A percentile compares a stretch with the other conserved stretches of the same genome.
These are phyloP conservation scores for Dolichoris vasculosae DNA, from an alignment of 1,140 invertebrate species.

Conservation along the genomic window DNA sequence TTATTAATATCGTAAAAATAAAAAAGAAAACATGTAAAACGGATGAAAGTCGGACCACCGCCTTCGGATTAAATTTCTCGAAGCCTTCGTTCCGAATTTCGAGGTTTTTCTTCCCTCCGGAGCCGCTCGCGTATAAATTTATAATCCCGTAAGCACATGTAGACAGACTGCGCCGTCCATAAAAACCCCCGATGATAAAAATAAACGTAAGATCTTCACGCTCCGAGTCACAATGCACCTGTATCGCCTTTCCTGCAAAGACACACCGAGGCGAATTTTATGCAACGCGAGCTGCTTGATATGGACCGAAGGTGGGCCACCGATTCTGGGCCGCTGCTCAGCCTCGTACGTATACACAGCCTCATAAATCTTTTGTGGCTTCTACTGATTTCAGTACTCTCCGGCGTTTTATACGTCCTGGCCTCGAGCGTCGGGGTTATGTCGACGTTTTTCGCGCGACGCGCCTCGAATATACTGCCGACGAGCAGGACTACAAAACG, in stretches of 20 bases:
- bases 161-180: background rate
- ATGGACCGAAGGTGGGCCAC: too few relatives aligned
- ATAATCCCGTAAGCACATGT: background rate
- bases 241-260: constrained; percentile 1
- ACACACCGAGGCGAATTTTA: constrained; percentile 1
- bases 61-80: too few relatives aligned
- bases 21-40: too few relatives aligned
- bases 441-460: background rate
- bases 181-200: constrained; percentile 13
- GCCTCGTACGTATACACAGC: too few relatives aligned
- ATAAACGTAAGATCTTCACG: constrained; percentile 17
- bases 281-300: background rate
- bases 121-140: background rate
- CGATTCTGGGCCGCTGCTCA: too few relatives aligned
- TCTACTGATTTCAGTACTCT: constrained; percentile 40
- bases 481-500: background rate
- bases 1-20: too few relatives aligned
- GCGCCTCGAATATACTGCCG: background rate
- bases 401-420: background rate
- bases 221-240: background rate
- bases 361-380: constrained; percentile 47
- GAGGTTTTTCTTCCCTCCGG: too few relatives aligned
- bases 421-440: too few relatives aligned
- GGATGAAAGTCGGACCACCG: too few relatives aligned
- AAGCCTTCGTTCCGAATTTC: too few relatives aligned